Evolutionary conservation across 2,888 invertebrate genomes (phyloP).

Genomic region (Heteromyza rotundicornis): DNA sequence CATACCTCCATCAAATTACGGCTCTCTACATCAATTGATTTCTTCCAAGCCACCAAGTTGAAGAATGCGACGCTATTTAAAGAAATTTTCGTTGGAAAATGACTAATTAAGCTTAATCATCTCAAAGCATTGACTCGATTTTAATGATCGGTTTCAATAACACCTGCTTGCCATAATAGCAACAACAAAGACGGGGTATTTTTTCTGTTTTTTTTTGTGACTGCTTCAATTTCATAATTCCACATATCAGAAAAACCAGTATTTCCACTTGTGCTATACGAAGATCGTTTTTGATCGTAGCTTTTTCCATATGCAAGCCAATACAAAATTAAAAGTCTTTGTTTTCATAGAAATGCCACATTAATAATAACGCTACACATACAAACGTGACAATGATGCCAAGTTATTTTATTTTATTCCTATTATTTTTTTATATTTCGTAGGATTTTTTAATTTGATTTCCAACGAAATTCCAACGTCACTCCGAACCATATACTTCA

Average conservation of each 20-base stretch:
- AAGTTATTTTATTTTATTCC: constrained; percentile 13
- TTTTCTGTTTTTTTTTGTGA: constrained; percentile 2
- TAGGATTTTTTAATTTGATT: constrained; percentile 10
- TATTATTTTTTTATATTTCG: neutral
- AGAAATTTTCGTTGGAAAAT: constrained; percentile 25
- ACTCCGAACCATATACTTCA: neutral
- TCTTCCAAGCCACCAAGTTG: too few species aligned
- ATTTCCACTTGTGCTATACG: too few species aligned
- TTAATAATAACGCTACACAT: constrained; percentile 25
- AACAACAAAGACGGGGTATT: neutral
- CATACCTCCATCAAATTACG: too few species aligned
- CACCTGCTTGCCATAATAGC: constrained; percentile 20
- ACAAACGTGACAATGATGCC: constrained; percentile 36
- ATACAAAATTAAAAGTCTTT: neutral
- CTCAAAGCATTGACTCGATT: constrained; percentile 24
- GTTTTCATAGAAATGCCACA: constrained; percentile 5
- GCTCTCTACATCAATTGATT: too few species aligned
- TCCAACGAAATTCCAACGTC: constrained; percentile 19
- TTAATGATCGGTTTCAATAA: constrained; percentile 17
- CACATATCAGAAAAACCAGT: too few species aligned
- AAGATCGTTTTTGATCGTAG: too few species aligned
- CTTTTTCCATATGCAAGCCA: too few species aligned
- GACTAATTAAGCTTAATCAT: constrained; percentile 49
- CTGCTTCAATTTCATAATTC: neutral
- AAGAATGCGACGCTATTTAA: neutral